Evolutionary conservation across 2,797 vertebrate genomes (phyloP), one percentile per base, ranked within the genome.

Genomic region (Emys orbicularis): DNA sequence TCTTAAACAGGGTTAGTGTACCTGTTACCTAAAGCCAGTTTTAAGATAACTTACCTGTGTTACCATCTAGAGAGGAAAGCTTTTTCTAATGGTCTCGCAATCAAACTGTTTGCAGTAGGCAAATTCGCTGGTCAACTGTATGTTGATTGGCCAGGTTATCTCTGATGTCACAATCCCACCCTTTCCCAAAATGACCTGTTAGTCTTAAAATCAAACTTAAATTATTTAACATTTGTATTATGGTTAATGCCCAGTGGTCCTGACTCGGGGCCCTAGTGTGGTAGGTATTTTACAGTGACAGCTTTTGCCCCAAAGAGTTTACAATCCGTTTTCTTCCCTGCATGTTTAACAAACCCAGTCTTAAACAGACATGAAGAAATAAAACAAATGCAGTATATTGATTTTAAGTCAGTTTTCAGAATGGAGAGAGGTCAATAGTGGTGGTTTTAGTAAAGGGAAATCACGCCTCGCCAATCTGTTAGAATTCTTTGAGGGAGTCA

Each of bases 361-460:
- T 31, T 49, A 31, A 77, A 49, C 25, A 31, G 9, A 29, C 44
- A 18, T 16, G 4, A 83, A 80, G 2, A 65, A n/a, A 23, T 0
- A 1, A n/a, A 83, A n/a, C 0, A 0, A 77, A 12, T 2, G 11
- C 6, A 6, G 12, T 3, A 12, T 11, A 7, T 27, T 10, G 19
- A 65, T 1, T 6, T 16, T 23, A 54, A 54, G 54, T 25, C 54
- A 54, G 54, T 54, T 54, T 54, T 54, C 23, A 54, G 54, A 54
- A 25, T 25, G 54, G 54, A 25, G 23, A 54, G 53, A 54, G 54
- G 9, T 54, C 9, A 54, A 25, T 54, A 54, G 54, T 25, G 54
- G 54, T 54, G 54, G 50, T 50, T 50, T 50, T 16, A 50, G 50
- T 50, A 50, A 50, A 50, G 15, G 50, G 50, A 50, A 50, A 50